These are phyloP conservation scores for Agriotes lineatus DNA, from an alignment of 2,888 invertebrate genomes.

Conservation along the genomic window DNA sequence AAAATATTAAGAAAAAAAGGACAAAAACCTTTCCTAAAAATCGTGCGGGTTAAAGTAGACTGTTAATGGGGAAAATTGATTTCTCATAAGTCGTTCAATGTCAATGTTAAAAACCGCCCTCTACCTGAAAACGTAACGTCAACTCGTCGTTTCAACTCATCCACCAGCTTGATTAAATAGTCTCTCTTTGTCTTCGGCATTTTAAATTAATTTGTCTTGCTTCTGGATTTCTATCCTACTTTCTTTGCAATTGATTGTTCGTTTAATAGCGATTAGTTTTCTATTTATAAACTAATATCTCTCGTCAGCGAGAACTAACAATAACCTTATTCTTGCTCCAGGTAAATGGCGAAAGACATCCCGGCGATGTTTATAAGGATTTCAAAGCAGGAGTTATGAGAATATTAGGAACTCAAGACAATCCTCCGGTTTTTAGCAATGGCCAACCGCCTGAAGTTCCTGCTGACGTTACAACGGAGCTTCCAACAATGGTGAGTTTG, in stretches of 20 bases:
- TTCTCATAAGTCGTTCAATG: constrained; percentile 18
- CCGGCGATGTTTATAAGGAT: constrained; percentile 88
- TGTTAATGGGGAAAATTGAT: constrained; percentile 7
- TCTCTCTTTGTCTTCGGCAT: too few species aligned
- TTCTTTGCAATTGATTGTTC: too few species aligned
- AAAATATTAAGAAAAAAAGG: not conserved
- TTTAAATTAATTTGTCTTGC: too few species aligned
- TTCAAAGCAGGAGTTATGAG: constrained; percentile 83
- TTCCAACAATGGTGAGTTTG: constrained; percentile 59
- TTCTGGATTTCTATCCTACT: too few species aligned
- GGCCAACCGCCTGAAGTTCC: constrained; percentile 73
- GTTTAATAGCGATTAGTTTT: not conserved
- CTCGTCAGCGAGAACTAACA: not conserved
- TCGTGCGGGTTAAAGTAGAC: not conserved
- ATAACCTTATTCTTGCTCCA: constrained; percentile 62
- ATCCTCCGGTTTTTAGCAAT: constrained; percentile 72
- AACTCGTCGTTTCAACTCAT: not conserved
- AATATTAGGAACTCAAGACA: constrained; percentile 79
- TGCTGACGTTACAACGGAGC: constrained; percentile 63
- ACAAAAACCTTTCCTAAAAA: too few species aligned
- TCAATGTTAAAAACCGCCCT: constrained; percentile 19
- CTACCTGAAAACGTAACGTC: not conserved
- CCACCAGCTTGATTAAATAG: not conserved
- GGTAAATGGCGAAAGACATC: constrained; percentile 91
- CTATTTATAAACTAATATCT: not conserved